Evolutionary conservation across 2,888 invertebrate species (phyloP), one percentile per base, ranked within the genome.

Genomic region (Cecidostiba fungosa): DNA sequence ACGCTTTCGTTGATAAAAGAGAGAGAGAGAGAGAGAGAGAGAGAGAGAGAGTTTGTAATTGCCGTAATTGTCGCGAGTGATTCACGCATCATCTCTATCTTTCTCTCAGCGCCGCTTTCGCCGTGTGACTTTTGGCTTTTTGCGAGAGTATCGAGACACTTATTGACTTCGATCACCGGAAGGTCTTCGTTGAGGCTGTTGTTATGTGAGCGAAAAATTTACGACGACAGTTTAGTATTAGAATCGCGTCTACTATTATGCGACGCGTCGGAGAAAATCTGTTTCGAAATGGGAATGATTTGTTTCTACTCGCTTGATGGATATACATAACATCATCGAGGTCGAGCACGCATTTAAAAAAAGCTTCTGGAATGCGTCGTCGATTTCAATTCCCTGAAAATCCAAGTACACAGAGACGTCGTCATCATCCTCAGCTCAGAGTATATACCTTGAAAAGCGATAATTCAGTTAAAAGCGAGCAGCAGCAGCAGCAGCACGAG

Each of bases 51-150:
- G 77, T 85, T 88, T 89, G 91, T 92, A 93, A 93, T 93, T 93
- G 93, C 89, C 90, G 91, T 92, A 93, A 93, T 93, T 93, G 92
- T 93, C 92, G 91, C 93, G 93, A 93, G 93, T 93, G 93, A 93
- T 93, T 93, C 93, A 93, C 93, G 92, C 93, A 92, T 93, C 91
- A 39, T 32, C 62, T 36, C 43, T 23, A 14, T 36, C 47, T 59
- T 50, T 36, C 59, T 47, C 78, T 62, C n/a, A 29, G 29, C 16
- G 29, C n/a, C 39, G 50, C 50, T 74, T 47, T 47, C 47, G 14
- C 36, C 47, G 47, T 39, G 59, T 54, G 73, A 73, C 73, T 74
- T 82, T 82, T 47, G 74, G 74, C 74, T 82, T 82, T 81, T 74
- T 82, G 47, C 81, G 39, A 3, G 36, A 19, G 19, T 19, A 72